Evolutionary conservation across 1,140 invertebrate species (phyloP).

Genomic region (Agraylea sexmaculata): DNA sequence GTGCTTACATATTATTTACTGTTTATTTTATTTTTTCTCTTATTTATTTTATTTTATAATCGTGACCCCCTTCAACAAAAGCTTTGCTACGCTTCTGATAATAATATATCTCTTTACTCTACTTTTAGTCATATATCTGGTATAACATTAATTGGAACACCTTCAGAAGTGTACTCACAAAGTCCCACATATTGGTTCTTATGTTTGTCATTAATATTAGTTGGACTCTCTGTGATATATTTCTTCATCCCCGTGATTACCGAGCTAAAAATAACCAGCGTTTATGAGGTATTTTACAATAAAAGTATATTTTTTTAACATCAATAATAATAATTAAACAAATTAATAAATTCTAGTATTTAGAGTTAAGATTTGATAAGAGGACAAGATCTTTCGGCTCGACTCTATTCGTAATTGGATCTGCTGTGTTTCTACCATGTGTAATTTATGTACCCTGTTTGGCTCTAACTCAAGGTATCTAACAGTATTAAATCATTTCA

Average conservation of each 20-base stretch:
- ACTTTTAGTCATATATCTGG: conserved; percentile 77
- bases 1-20: too few relatives aligned
- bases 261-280: conserved; percentile 65
- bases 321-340: neutral
- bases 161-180: conserved; percentile 73
- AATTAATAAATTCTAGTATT: conserved; percentile 45
- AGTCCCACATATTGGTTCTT: conserved; percentile 29
- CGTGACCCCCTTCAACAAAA: too few relatives aligned
- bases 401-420: conserved; percentile 35
- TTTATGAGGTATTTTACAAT: conserved; percentile 57
- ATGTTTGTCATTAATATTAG: conserved; percentile 44
- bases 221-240: conserved; percentile 52
- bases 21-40: too few relatives aligned
- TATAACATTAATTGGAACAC: conserved; percentile 69
- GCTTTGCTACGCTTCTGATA: neutral
- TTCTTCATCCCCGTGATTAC: conserved; percentile 70
- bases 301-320: neutral
- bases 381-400: conserved; percentile 52
- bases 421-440: conserved; percentile 60
- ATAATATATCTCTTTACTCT: neutral
- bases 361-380: conserved; percentile 56
- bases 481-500: too few relatives aligned
- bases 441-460: conserved; percentile 75
- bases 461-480: conserved; percentile 61
- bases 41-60: too few relatives aligned